These are phyloP conservation scores for Phenacoccus solenopsis DNA, from an alignment of 1,140 invertebrate species.

Conservation along the genomic window DNA sequence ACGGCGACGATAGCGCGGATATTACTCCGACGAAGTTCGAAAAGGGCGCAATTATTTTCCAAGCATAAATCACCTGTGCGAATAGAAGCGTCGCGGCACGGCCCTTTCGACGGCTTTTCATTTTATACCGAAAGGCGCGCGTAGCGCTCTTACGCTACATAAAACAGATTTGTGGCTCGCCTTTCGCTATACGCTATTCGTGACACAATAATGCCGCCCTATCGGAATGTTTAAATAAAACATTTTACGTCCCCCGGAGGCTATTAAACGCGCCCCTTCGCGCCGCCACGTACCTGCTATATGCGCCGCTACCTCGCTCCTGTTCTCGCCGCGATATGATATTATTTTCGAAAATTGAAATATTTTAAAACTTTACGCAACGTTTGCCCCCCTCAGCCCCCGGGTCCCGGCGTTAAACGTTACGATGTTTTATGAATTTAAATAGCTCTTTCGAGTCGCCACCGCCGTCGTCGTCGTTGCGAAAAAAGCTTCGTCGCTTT, in stretches of 20 bases:
- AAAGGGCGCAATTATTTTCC: not conserved
- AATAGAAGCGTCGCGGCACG: not conserved
- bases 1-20: not conserved
- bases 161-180: constrained; percentile 1
- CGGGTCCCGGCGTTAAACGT: constrained; percentile 1
- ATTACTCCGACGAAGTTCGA: not conserved
- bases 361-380: not conserved
- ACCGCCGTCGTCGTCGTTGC: too few species aligned
- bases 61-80: constrained; percentile 1
- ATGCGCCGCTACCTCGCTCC: not conserved
- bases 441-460: not conserved
- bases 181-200: not conserved
- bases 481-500: too few species aligned
- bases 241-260: not conserved
- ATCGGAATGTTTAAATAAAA: constrained; percentile 3
- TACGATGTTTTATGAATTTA: not conserved
- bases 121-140: not conserved
- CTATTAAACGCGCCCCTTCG: not conserved
- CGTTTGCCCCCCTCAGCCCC: too few species aligned
- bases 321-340: not conserved
- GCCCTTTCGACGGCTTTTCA: not conserved
- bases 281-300: too few species aligned
- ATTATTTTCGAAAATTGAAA: not conserved
- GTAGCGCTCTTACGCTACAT: not conserved
- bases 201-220: not conserved